Percentiles rank a stretch among this genome's conserved stretches.
These are phyloP conservation scores for Penaeus japonicus DNA, from an alignment of 1,140 invertebrate species.

Conservation along the genomic window DNA sequence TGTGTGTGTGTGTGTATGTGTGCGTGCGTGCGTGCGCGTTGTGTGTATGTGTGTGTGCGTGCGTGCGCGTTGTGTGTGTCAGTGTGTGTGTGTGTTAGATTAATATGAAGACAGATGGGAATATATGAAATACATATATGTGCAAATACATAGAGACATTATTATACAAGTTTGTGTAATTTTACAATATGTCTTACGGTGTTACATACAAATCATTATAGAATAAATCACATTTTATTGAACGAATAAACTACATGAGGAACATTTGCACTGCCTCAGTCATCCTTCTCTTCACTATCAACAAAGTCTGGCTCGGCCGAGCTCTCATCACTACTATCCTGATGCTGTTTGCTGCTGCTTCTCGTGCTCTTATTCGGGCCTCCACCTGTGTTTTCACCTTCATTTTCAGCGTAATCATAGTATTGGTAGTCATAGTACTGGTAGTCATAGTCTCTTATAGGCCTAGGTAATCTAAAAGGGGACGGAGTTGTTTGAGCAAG, in stretches of 20 bases:
- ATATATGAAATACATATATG: too few relatives aligned
- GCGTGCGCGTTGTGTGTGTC: too few relatives aligned
- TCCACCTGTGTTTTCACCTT: neutral
- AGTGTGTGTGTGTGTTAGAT: too few relatives aligned
- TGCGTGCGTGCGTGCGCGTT: too few relatives aligned
- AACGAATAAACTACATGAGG: too few relatives aligned
- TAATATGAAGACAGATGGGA: too few relatives aligned
- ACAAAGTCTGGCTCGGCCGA: neutral
- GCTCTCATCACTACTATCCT: slow-evolving; percentile 16
- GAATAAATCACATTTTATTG: neutral
- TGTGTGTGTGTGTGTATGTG: too few relatives aligned
- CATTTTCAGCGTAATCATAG: slow-evolving; percentile 13
- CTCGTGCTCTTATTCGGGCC: neutral
- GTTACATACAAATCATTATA: neutral
- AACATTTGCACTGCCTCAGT: neutral
- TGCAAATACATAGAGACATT: too few relatives aligned
- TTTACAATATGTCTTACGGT: too few relatives aligned
- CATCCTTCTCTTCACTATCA: slow-evolving; percentile 21
- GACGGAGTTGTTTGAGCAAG: slow-evolving; percentile 16
- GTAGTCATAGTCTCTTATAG: slow-evolving; percentile 33
- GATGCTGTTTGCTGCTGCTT: neutral
- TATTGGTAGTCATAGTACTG: slow-evolving; percentile 30
- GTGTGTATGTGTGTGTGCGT: too few relatives aligned
- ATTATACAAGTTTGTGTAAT: too few relatives aligned
- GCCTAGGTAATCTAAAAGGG: slow-evolving; percentile 12